Base-by-base conservation (phyloP, 2,797 vertebrate species). In the Poecile montanus region DNA sequence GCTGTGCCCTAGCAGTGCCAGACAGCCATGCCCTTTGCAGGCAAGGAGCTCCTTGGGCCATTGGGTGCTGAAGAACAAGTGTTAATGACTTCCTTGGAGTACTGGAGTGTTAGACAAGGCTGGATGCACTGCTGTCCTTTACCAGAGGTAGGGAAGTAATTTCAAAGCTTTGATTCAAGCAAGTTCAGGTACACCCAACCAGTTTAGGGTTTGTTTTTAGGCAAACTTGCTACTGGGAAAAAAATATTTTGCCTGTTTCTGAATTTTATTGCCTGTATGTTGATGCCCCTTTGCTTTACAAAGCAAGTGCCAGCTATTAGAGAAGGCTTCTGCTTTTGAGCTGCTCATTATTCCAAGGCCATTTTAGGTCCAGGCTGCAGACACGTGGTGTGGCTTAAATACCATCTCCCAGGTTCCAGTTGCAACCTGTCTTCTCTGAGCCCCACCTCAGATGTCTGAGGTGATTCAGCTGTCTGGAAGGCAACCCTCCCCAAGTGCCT, bases 331-430 rank as follows among this genome's bases (percentile, higher is more conserved):
- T 90, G 66, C 50, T 90, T 88, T 61, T 40, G 22, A 85, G 38
- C 48, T 74, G 34, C 57, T 19, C 40, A 36, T 56, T 85, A 30
- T 74, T 83, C 38, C 51, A 62, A 70, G 63, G 60, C 29, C 4
- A 0, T 16, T 68, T 76, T 8, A 11, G 20, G 48, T 51, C 53
- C 45, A 42, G 18, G 78, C 77, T 91, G 17, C 2, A 4, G 67
- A 34, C 0, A 2, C 9, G 6, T 0, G 1, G 11, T 20, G 23
- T 38, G 45, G n/a, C 57, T 56, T 36, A 3, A 85, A 71, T 2
- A 4, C 38, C 5, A 2, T 14, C 42, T 40, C 60, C 53, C 60
- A 57, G 25, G 4, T 73, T 77, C 45, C 16, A 34, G 38, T 0
- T 34, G 14, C n/a, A 63, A 26, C 16, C 29, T 36, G 10, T 51